A percentile compares a stretch with the other conserved stretches of the same genome.
phyloP scores from a whole-genome alignment of 2,888 invertebrate species.

The Lycaena phlaeas region DNA sequence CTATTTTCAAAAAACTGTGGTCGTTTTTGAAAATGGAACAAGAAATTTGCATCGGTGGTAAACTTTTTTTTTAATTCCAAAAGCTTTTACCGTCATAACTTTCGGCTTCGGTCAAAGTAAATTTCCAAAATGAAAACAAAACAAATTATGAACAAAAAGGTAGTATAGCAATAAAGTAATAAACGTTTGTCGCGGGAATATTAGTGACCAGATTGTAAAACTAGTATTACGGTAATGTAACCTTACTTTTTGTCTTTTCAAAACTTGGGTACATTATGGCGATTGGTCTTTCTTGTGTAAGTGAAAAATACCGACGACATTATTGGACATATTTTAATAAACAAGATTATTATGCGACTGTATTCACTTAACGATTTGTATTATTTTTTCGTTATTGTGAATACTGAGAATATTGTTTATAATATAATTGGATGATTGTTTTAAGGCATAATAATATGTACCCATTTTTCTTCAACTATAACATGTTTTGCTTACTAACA shows the following conservation, averaged over 20 bases:
- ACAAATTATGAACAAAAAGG: neutral
- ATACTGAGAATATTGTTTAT: too few relatives aligned
- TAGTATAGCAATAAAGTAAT: slow-evolving; percentile 9
- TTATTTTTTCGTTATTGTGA: too few relatives aligned
- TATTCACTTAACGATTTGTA: too few relatives aligned
- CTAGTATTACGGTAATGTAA: slow-evolving; percentile 1
- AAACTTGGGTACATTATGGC: neutral
- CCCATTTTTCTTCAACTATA: too few relatives aligned
- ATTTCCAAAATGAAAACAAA: neutral
- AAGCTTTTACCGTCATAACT: too few relatives aligned
- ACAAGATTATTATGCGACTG: too few relatives aligned
- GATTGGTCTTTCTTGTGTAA: neutral
- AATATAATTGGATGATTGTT: too few relatives aligned
- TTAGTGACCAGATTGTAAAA: slow-evolving; percentile 2
- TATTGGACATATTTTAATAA: neutral
- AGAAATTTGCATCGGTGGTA: too few relatives aligned
- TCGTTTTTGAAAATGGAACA: neutral
- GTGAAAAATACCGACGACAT: neutral
- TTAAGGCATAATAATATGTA: too few relatives aligned
- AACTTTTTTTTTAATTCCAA: too few relatives aligned
- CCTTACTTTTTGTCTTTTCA: neutral
- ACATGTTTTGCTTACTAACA: too few relatives aligned
- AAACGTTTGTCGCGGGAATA: slow-evolving; percentile 1
- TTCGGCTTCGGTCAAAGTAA: slow-evolving; percentile 6
- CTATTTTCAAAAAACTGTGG: too few relatives aligned